Percentiles rank a stretch among this genome's conserved stretches.
Evolutionary conservation across 2,797 vertebrate genomes (phyloP).

Genomic region (Melanotaenia nigrans): DNA sequence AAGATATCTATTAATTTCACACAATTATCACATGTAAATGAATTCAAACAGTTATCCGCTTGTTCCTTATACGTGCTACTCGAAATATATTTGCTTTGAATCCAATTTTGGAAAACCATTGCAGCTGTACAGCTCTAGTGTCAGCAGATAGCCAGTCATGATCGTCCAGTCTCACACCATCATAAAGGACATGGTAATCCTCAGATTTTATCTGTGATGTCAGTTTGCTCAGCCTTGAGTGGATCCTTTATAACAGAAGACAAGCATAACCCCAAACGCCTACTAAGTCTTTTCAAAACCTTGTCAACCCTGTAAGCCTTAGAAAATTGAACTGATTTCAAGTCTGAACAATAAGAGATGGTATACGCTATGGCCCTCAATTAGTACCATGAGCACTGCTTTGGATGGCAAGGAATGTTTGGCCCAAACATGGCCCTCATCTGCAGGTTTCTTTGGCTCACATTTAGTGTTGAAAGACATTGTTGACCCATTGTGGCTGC

Average conservation of each 20-base stretch:
- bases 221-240: constrained; percentile 19
- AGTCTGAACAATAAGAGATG: constrained; percentile 45
- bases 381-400: constrained; percentile 10
- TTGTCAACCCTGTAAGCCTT: constrained; percentile 16
- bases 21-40: constrained; percentile 23
- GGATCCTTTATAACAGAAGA: constrained; percentile 17
- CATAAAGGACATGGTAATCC: constrained; percentile 4
- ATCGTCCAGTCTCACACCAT: constrained; percentile 11
- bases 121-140: not conserved
- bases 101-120: not conserved
- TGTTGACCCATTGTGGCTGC: not conserved
- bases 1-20: constrained; percentile 9
- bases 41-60: not conserved
- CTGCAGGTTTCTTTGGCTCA: not conserved
- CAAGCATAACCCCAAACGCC: constrained; percentile 36
- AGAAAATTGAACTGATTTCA: constrained; percentile 35
- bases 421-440: not conserved
- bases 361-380: not conserved
- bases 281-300: constrained; percentile 33
- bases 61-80: constrained; percentile 12
- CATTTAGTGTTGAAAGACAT: not conserved
- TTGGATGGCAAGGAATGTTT: not conserved
- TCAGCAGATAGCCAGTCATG: not conserved
- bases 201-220: constrained; percentile 31
- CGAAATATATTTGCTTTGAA: not conserved